Evolutionary conservation across 2,113 vertebrate genomes (phyloP).

Genomic region (Mystacornis crossleyi): DNA sequence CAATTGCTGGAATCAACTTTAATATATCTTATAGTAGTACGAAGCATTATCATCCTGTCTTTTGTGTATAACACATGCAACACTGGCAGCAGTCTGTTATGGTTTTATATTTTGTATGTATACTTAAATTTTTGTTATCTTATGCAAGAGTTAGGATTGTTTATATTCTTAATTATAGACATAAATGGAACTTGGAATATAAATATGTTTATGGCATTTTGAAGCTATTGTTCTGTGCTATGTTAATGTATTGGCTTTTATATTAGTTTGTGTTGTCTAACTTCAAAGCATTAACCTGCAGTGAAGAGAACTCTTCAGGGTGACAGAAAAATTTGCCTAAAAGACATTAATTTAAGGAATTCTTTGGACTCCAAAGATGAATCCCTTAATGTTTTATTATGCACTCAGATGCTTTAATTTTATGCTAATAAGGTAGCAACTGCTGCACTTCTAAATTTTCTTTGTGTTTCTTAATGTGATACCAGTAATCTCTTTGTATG

Average conservation of each 20-base stretch:
- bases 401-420: constrained; percentile 66
- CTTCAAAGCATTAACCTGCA: constrained; percentile 19
- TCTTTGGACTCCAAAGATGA: constrained; percentile 61
- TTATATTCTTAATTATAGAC: constrained; percentile 49
- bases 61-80: background rate
- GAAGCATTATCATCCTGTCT: background rate
- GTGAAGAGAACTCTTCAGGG: constrained; percentile 38
- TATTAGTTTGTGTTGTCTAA: constrained; percentile 52
- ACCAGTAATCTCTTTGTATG: constrained; percentile 32
- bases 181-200: constrained; percentile 15
- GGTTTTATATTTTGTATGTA: constrained; percentile 18
- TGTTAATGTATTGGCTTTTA: constrained; percentile 19
- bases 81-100: background rate
- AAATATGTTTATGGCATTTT: constrained; percentile 36
- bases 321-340: constrained; percentile 18
- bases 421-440: constrained; percentile 57
- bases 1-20: constrained; percentile 11
- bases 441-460: constrained; percentile 46
- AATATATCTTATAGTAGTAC: background rate
- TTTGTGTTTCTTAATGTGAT: constrained; percentile 62
- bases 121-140: background rate
- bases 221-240: constrained; percentile 31
- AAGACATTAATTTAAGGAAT: constrained; percentile 53
- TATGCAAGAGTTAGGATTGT: background rate
- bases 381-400: constrained; percentile 49